Percentiles rank a stretch among this genome's conserved stretches.
phyloP scores from a whole-genome alignment of 2,113 vertebrate genomes.

The Amphiprion percula region DNA sequence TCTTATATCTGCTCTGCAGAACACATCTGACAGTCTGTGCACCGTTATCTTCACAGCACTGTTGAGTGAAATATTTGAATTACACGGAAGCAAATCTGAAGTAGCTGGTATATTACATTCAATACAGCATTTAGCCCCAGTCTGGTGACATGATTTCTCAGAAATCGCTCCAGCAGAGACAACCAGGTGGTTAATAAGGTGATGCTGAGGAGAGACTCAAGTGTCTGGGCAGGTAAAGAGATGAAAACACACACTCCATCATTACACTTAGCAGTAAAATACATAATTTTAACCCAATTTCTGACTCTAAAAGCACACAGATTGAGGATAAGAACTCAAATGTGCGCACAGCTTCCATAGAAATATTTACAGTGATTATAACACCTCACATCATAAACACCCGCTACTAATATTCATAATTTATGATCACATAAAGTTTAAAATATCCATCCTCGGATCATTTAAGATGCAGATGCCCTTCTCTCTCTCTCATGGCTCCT shows the following conservation, averaged over 20 bases:
- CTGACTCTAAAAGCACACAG: no score
- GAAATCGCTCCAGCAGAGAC: conserved; percentile 25
- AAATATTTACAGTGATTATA: no score
- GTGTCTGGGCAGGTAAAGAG: conserved; percentile 1
- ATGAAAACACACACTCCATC: not conserved
- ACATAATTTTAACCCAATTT: no score
- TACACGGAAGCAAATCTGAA: conserved; percentile 37
- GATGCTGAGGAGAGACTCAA: conserved; percentile 3
- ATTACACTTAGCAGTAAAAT: no score
- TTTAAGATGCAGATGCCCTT: conserved; percentile 52
- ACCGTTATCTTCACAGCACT: conserved; percentile 3
- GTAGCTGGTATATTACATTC: conserved; percentile 29
- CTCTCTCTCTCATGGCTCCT: conserved; percentile 5
- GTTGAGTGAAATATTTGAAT: conserved; percentile 30
- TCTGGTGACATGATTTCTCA: not conserved
- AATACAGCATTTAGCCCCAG: conserved; percentile 26
- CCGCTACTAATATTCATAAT: no score
- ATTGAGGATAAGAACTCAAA: no score
- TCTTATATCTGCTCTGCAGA: not conserved
- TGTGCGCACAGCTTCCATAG: no score
- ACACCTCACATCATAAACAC: no score
- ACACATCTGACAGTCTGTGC: conserved; percentile 11
- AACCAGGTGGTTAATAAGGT: conserved; percentile 17
- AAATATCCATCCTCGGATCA: conserved; percentile 50
- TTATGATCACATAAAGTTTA: conserved; percentile 40